Conservation (phyloP, 2,797 vertebrate species). For the Numenius phaeopus region DNA sequence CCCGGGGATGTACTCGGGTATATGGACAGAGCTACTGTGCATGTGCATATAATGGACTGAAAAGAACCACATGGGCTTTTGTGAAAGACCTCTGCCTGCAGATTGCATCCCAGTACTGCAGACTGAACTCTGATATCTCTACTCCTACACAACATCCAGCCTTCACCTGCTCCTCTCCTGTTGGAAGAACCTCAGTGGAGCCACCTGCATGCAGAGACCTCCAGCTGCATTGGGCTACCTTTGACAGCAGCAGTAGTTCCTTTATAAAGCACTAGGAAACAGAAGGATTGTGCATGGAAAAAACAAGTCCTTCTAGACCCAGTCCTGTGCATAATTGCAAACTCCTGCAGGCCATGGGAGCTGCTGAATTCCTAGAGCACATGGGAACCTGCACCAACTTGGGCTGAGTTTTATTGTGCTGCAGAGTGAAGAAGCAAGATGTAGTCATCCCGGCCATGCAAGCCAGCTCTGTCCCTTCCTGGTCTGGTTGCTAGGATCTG, state of each 20-base stretch:
- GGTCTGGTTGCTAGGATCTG: not conserved
- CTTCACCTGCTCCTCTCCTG: not conserved
- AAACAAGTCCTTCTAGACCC: not conserved
- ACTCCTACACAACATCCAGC: not conserved
- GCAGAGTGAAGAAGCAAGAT: not conserved
- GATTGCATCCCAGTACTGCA: too few relatives aligned
- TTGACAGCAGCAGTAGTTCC: not conserved
- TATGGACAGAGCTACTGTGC: too few relatives aligned
- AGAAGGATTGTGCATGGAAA: not conserved
- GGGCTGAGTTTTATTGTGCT: not conserved
- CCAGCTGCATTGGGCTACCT: not conserved
- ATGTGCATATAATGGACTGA: rapidly evolving
- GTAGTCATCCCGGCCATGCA: not conserved
- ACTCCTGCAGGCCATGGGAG: not conserved
- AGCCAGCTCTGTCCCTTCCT: not conserved
- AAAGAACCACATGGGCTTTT: not conserved
- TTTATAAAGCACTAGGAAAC: not conserved
- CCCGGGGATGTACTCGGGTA: not conserved
- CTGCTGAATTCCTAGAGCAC: not conserved
- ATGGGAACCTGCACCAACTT: not conserved
- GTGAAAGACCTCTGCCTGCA: not conserved
- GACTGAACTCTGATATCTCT: not conserved
- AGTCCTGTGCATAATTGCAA: too few relatives aligned
- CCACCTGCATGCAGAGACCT: not conserved
- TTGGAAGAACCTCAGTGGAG: not conserved